Evolutionary conservation across 2,797 vertebrate genomes (phyloP), one percentile per base, ranked within the genome.

Genomic region (Acipenser ruthenus): DNA sequence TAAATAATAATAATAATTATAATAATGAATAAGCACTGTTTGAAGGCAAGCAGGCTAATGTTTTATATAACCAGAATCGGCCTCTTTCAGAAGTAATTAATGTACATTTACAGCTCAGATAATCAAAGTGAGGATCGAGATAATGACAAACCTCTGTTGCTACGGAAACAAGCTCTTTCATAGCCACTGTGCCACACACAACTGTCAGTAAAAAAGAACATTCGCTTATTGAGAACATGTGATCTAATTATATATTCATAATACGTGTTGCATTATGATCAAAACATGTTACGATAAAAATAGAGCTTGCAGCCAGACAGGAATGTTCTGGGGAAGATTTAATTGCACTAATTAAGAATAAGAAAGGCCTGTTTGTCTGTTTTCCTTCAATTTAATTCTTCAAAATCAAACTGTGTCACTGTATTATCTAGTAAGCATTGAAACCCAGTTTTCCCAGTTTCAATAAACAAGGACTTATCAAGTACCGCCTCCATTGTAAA

Each of bases 61-160:
- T 48, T 58, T 64, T 62, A 52, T 59, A 37, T 56, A 52, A 48
- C 10, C 11, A 52, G 15, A 52, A 18, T 23, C 15, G 6, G 63
- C 62, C 66, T 60, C 61, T 58, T 67, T 11, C 51, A 64, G 15
- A 52, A 18, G 7, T 52, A 63, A 72, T 72, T 15, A 67, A 73
- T 73, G 63, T 65, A 66, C 18, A 65, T 62, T 13, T 50, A 47
- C 13, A 3, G 8, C 68, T 65, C 60, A 65, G 58, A 69, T 59
- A 64, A 83, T 81, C 76, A 76, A 81, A 77, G 50, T 70, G 74
- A 73, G 77, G 71, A 67, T 68, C 15, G 53, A 4, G 62, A 72
- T 72, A 63, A 65, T 62, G 50, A 15, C 65, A 60, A 18, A n/a
- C 69, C 70, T 65, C 67, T 49, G 63, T 69, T 65, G 69, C 69